Base-by-base conservation (phyloP, 2,888 invertebrate species). In the Palloptera scutellata region DNA sequence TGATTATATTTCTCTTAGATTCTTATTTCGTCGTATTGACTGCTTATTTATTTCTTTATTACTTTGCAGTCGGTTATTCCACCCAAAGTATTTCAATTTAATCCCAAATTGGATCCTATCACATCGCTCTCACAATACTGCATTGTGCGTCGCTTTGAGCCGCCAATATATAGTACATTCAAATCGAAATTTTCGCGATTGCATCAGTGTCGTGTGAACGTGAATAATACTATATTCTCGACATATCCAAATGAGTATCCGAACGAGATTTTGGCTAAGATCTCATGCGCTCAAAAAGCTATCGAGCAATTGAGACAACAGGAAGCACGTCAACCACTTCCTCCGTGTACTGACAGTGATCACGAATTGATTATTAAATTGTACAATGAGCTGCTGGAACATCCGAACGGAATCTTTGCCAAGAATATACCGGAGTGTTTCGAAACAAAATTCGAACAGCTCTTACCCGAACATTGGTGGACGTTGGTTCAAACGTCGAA, bases 391-490 rank as follows among this genome's bases (percentile, higher is more conserved):
- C 57, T 85, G 15, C 72, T 79, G n/a, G 74, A 74, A 43, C 81
- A 80, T 75, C 87, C 87, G 59, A 86, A 88, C 68, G 91, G 91
- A 13, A 83, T 91, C 19, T 88, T 89, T 86, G 87, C 87, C 8
- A 87, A 84, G 72, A 87, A 86, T 61, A 85, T 91, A 71, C 88
- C 88, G 42, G 86, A 87, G 71, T 80, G 88, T 72, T 89, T 89
- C 78, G 87, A 87, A 62, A 86, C 89, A 69, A 87, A 87, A 69
- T 91, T 88, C 76, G 84, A 87, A 1, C 91, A 92, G 80, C 87
- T 88, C 64, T 83, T 94, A 60, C 93, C 94, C 0, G 85, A 85
- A 12, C 88, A 91, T 79, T 92, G 94, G 91, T 85, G 89, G 77
- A 86, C 88, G 64, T 80, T 91, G 59, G 88, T 90, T 75, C 86